A percentile compares a stretch with the other conserved stretches of the same genome.
Evolutionary conservation across 2,888 invertebrate species (phyloP).

Genomic region (Epistrophe grossulariae): DNA sequence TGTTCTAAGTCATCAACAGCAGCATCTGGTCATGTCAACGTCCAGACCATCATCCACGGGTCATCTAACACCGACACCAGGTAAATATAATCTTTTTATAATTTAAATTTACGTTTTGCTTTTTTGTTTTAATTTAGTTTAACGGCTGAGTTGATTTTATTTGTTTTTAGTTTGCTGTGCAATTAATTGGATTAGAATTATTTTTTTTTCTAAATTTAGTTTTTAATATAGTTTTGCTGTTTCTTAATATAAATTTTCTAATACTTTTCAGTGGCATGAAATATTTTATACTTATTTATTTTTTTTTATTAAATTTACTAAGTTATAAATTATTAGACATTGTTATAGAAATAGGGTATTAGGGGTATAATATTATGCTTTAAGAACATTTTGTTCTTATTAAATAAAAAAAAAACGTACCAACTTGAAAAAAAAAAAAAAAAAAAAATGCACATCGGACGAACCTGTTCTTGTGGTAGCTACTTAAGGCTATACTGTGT

Average conservation of each 20-base stretch:
- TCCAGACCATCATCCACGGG: conserved; percentile 86
- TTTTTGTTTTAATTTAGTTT: conserved; percentile 67
- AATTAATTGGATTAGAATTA: conserved; percentile 47
- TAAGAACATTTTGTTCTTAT: not conserved
- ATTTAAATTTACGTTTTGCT: conserved; percentile 59
- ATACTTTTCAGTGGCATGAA: conserved; percentile 77
- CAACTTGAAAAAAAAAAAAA: no score
- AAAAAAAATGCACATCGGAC: no score
- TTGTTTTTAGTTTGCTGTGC: conserved; percentile 63
- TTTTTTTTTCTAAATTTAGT: conserved; percentile 47
- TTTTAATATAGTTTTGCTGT: conserved; percentile 16
- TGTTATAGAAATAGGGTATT: not conserved
- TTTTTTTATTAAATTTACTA: conserved; percentile 46
- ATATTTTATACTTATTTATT: conserved; percentile 72
- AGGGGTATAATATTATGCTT: not conserved
- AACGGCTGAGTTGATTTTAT: conserved; percentile 61
- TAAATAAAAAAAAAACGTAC: not conserved
- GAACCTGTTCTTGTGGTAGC: no score
- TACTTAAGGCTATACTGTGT: no score
- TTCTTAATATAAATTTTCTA: conserved; percentile 42
- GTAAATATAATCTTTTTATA: conserved; percentile 78
- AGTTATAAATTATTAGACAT: conserved; percentile 39
- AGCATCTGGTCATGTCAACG: conserved; percentile 83
- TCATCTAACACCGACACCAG: conserved; percentile 86
- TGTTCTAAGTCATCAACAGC: conserved; percentile 85